A percentile compares a stretch with the other conserved stretches of the same genome.
phyloP scores from a whole-genome alignment of 2,113 vertebrate genomes.

The Petrocephalus zakoni region DNA sequence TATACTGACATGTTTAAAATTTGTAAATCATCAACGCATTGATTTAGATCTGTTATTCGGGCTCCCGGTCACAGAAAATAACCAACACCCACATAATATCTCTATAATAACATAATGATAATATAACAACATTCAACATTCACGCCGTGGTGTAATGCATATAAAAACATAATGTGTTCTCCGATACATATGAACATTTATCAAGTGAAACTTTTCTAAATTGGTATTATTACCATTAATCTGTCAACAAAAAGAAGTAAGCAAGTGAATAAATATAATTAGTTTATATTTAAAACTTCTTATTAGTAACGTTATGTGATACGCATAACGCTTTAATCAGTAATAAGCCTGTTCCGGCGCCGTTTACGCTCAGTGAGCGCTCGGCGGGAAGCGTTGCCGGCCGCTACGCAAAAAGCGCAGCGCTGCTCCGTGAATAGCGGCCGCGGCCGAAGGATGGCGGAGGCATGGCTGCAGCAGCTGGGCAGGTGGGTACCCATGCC shows the following conservation, averaged over 20 bases:
- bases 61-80: neutral
- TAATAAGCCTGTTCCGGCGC: neutral
- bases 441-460: constrained; percentile 4
- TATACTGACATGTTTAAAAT: neutral
- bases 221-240: neutral
- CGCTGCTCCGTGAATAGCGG: neutral
- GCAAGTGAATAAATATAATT: neutral
- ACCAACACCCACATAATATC: neutral
- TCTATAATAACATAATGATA: too few relatives aligned
- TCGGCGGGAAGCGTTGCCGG: neutral
- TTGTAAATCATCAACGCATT: neutral
- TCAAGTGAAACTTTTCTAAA: neutral
- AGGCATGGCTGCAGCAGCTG: constrained; percentile 12
- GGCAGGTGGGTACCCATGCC: neutral
- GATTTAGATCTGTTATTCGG: neutral
- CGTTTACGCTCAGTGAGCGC: neutral
- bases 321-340: neutral
- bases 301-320: neutral
- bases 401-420: neutral
- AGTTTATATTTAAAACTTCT: neutral
- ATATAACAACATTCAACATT: neutral
- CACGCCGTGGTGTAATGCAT: neutral
- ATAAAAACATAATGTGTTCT: neutral
- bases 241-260: neutral
- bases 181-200: neutral